These are phyloP conservation scores for Siderastrea radians DNA, from an alignment of 92 coral and sea anemone genomes.

Conservation along the genomic window DNA sequence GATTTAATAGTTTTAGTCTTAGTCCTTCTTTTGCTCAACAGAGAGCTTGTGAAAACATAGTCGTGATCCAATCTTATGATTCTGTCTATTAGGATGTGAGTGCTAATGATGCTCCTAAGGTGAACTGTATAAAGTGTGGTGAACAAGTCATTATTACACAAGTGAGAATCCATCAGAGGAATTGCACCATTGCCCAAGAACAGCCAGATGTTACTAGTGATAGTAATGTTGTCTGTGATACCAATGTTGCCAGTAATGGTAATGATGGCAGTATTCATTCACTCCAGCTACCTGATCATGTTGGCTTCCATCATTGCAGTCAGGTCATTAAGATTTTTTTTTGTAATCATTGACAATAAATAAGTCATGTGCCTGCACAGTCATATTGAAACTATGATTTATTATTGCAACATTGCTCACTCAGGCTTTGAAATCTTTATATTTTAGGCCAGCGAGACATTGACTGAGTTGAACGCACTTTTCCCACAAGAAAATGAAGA, in stretches of 20 bases:
- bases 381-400: neutral
- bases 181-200: conserved; percentile 13
- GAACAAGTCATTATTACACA: conserved; percentile 9
- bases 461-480: conserved; percentile 21
- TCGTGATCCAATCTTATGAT: neutral
- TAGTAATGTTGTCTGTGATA: no score
- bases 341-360: neutral
- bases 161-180: conserved; percentile 17
- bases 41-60: neutral
- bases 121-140: conserved; percentile 24
- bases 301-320: neutral
- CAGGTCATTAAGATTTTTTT: neutral
- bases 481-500: conserved; percentile 23
- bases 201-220: neutral
- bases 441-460: neutral
- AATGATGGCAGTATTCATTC: conserved; percentile 4
- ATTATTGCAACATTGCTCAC: neutral
- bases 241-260: neutral
- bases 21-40: neutral
- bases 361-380: neutral
- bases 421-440: neutral
- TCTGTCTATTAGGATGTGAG: neutral
- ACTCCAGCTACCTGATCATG: neutral
- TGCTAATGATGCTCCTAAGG: conserved; percentile 21
- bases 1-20: neutral